Evolutionary conservation across 2,888 invertebrate species (phyloP), one percentile per base, ranked within the genome.

Genomic region (Conistra vaccinii): DNA sequence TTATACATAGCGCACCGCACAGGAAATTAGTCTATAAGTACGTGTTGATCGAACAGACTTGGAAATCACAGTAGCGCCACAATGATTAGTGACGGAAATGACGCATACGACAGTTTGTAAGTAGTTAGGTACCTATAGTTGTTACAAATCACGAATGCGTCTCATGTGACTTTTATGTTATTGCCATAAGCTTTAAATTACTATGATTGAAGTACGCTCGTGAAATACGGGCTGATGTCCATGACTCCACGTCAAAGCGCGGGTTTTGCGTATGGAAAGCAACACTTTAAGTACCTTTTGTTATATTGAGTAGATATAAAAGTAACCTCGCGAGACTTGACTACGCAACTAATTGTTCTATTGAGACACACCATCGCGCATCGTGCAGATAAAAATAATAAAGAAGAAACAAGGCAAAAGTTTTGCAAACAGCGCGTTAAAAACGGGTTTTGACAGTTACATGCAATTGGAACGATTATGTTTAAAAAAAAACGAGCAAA

Each of bases 41-140:
- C 39, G 48, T 58, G 75, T 58, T 58, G 14, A 42, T 57, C 23
- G 12, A 23, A 17, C 26, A 51, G 5, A 58, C 51, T 78, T 51
- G 9, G 9, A 26, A 55, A 55, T 23, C 42, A 42, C 12, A 77
- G 26, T 68, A 67, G 12, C 23, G 23, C 7, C n/a, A 58, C 1
- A 51, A 48, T 23, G 17, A 45, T 48, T 48, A 48, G 20, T 29
- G 35, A 45, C 32, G 10, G 42, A 32, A 32, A 51, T 58, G 68
- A 9, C 14, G 17, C 26, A 0, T 58, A 39, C 32, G 57, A 51
- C n/a, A 29, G 23, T 57, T 29, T 12, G 17, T 14, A n/a, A 29
- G 20, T 45, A 39, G 39, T 9, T 35, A 20, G 17, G 14, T 42
- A 39, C 17, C 6, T 17, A 51, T 42, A 42, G 35, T 20, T 17